Conservation (phyloP, 2,888 invertebrate genomes). For the Apoda limacodes region DNA sequence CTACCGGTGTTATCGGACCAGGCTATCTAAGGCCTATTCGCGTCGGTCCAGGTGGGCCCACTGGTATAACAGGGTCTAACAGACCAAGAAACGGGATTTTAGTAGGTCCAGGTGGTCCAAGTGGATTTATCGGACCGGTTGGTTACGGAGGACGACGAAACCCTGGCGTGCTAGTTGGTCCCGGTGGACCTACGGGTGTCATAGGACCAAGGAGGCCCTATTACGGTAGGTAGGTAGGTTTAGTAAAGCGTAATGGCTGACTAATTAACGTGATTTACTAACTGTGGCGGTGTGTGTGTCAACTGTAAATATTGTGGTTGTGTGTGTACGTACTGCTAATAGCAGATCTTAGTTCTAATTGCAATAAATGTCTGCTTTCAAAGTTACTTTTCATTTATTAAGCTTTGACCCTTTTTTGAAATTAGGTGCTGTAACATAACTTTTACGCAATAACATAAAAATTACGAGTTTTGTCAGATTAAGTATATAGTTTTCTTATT, state of each 20-base stretch:
- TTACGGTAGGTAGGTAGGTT: slow-evolving; percentile 47
- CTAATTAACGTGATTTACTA: slow-evolving; percentile 26
- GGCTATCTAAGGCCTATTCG: slow-evolving; percentile 23
- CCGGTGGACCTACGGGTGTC: slow-evolving; percentile 60
- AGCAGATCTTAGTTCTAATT: too few relatives aligned
- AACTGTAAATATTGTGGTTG: background rate
- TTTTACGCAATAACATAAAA: too few relatives aligned
- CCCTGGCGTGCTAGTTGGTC: slow-evolving; percentile 39
- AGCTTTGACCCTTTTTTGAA: too few relatives aligned
- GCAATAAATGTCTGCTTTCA: too few relatives aligned
- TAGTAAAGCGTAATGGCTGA: slow-evolving; percentile 23
- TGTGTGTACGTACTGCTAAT: background rate
- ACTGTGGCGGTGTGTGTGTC: slow-evolving; percentile 10
- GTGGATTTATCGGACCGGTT: slow-evolving; percentile 41
- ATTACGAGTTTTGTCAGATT: too few relatives aligned
- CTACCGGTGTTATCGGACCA: slow-evolving; percentile 34
- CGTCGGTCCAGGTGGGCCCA: slow-evolving; percentile 53
- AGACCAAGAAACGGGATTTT: slow-evolving; percentile 53
- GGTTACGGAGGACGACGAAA: slow-evolving; percentile 21
- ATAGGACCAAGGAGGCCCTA: slow-evolving; percentile 30
- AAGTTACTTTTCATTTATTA: too few relatives aligned
- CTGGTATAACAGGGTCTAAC: slow-evolving; percentile 23
- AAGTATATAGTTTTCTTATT: too few relatives aligned
- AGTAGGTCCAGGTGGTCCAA: slow-evolving; percentile 61
- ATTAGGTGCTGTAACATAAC: too few relatives aligned